phyloP scores from a whole-genome alignment of 2,797 vertebrate genomes.

The Coendou prehensilis region DNA sequence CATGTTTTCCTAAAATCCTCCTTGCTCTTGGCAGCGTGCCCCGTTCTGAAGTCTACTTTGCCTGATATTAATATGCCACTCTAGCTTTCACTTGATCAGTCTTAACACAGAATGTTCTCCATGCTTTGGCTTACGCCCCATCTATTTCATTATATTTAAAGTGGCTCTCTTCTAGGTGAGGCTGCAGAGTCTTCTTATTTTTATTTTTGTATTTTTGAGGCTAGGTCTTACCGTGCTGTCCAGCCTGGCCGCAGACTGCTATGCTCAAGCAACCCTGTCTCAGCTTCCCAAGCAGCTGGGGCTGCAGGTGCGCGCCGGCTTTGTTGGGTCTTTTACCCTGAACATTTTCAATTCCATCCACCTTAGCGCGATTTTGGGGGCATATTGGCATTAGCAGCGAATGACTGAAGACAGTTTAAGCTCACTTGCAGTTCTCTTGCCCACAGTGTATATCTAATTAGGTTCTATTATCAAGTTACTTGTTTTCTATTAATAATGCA shows the following conservation, averaged over 20 bases:
- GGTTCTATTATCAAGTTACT: constrained; percentile 28
- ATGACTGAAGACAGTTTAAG: neutral
- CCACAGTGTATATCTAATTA: neutral
- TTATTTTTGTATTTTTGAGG: constrained; percentile 1
- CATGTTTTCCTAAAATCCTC: neutral
- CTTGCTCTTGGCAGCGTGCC: neutral
- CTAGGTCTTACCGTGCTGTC: neutral
- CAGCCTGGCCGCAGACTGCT: neutral
- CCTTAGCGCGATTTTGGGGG: neutral
- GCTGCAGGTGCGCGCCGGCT: neutral
- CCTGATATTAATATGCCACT: neutral
- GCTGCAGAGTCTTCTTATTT: neutral
- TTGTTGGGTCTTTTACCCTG: neutral
- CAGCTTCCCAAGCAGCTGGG: neutral
- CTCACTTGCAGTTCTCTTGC: constrained; percentile 29
- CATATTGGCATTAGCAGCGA: neutral
- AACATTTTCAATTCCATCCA: neutral
- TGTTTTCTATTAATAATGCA: constrained; percentile 1
- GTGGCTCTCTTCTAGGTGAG: neutral
- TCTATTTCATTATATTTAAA: neutral
- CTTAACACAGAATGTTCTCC: neutral
- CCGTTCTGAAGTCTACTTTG: neutral
- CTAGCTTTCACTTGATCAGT: neutral
- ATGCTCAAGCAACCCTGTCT: neutral
- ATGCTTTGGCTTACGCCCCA: neutral